Conservation (phyloP, 2,888 invertebrate species). For the Leptinotarsa peninsularis region DNA sequence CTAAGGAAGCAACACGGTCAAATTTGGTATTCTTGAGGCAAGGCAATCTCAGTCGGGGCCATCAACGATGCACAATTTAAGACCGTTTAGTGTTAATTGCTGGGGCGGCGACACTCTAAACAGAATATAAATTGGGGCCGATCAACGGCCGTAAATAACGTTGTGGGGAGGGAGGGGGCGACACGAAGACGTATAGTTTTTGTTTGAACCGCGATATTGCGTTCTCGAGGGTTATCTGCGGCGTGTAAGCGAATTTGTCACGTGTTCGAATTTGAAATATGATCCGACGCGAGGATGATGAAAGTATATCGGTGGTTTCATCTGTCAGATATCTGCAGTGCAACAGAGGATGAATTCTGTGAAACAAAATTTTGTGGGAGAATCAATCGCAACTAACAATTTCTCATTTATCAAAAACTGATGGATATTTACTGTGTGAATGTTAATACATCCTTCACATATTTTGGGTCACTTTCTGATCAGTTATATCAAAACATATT, state of each 20-base stretch:
- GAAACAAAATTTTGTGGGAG: too few relatives aligned
- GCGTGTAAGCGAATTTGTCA: neutral
- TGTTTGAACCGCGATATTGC: conserved; percentile 38
- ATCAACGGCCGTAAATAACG: conserved; percentile 46
- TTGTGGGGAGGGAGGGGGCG: conserved; percentile 14
- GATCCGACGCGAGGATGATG: neutral
- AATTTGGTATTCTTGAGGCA: conserved; percentile 46
- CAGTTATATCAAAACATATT: too few relatives aligned
- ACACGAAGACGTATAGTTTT: conserved; percentile 32
- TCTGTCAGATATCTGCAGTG: neutral
- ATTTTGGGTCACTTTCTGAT: too few relatives aligned
- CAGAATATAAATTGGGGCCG: conserved; percentile 53
- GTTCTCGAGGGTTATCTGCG: neutral
- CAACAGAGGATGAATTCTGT: too few relatives aligned
- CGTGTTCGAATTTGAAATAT: neutral
- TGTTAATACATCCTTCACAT: too few relatives aligned
- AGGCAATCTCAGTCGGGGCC: conserved; percentile 44
- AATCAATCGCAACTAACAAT: too few relatives aligned
- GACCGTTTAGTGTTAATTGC: conserved; percentile 52
- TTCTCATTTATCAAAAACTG: too few relatives aligned
- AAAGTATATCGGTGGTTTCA: neutral
- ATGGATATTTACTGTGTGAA: too few relatives aligned
- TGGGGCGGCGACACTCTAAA: conserved; percentile 50
- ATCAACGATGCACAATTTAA: conserved; percentile 48
- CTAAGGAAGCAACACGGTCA: conserved; percentile 35